A percentile compares a stretch with the other conserved stretches of the same genome.
These are phyloP conservation scores for Cecidostiba fungosa DNA, from an alignment of 2,888 invertebrate species.

Conservation along the genomic window DNA sequence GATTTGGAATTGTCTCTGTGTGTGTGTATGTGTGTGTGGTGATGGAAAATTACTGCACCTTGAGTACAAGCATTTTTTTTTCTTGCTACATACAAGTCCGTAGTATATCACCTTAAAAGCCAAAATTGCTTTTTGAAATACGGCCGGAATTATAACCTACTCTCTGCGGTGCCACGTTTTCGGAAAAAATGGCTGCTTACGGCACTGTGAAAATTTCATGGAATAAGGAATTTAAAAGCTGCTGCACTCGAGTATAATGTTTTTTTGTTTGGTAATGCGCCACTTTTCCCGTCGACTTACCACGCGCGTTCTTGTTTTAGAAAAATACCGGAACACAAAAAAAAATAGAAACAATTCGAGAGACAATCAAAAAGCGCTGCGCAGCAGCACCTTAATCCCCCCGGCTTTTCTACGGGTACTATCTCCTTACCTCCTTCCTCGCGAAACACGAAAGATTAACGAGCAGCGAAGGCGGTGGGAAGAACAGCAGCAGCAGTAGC, in stretches of 20 bases:
- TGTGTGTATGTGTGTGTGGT: neutral
- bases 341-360: neutral
- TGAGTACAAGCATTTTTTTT: neutral
- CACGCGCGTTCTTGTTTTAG: neutral
- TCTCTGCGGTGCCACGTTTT: neutral
- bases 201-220: slow-evolving; percentile 12
- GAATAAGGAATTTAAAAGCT: slow-evolving; percentile 3
- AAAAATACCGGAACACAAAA: neutral
- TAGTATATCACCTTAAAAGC: neutral
- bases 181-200: neutral
- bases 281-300: neutral
- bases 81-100: neutral
- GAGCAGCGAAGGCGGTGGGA: slow-evolving; percentile 39
- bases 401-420: neutral
- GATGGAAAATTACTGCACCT: neutral
- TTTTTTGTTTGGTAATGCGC: neutral
- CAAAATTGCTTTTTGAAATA: slow-evolving; percentile 10
- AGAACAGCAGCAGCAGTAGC: neutral
- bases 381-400: slow-evolving; percentile 10
- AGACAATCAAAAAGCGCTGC: neutral
- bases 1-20: neutral
- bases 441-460: slow-evolving; percentile 57
- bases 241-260: neutral
- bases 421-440: neutral
- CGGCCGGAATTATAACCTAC: neutral